Evolutionary conservation across 1,140 invertebrate species (phyloP).

Genomic region (Manduca sexta): DNA sequence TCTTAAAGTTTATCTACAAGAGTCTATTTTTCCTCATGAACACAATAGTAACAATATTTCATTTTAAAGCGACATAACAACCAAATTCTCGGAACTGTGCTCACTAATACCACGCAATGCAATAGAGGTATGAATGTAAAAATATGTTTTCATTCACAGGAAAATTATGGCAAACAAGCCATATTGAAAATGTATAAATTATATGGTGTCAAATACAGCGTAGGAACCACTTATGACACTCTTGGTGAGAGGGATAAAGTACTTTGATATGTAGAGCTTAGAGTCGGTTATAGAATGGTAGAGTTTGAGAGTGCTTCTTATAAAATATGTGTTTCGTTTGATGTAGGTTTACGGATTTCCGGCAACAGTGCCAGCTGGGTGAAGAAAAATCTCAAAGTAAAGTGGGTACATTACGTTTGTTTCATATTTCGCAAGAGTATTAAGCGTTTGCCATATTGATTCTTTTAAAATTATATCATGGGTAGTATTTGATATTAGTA

Average conservation of each 20-base stretch:
- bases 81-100: not conserved
- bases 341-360: conserved; percentile 40
- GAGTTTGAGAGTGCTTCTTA: not conserved
- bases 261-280: not conserved
- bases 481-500: not conserved
- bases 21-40: no score
- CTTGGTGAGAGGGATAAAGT: conserved; percentile 28
- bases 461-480: not conserved
- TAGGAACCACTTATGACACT: conserved; percentile 48
- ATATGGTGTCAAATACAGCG: conserved; percentile 34
- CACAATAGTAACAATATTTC: no score
- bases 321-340: conserved; percentile 1
- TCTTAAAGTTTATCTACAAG: no score
- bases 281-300: not conserved
- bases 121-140: not conserved
- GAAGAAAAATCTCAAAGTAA: conserved; percentile 42
- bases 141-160: conserved; percentile 27
- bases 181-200: conserved; percentile 45
- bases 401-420: conserved; percentile 27
- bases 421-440: no score
- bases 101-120: no score
- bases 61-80: no score
- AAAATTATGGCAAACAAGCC: conserved; percentile 58
- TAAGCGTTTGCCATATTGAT: no score
- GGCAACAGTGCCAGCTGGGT: conserved; percentile 58